Evolutionary conservation across 2,797 vertebrate genomes (phyloP), one percentile per base, ranked within the genome.

Genomic region (Scolopax bukidnonensis): DNA sequence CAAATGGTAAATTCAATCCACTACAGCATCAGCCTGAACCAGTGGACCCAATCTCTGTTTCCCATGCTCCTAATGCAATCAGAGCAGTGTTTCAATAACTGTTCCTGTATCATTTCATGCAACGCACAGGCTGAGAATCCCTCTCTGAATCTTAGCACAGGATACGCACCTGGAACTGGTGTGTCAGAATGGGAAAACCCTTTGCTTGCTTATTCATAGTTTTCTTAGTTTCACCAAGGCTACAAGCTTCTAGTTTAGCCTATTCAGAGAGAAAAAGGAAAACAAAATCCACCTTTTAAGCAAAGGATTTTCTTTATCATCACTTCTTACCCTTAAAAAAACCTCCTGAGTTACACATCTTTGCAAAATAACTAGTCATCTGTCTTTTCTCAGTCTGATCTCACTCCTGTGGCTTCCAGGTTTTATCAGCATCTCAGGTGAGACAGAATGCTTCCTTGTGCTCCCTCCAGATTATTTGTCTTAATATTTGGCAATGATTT

Each of bases 361-460:
- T 87, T 73, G 59, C 87, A 76, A 90, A 95, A 63, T 84, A 79
- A 64, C 86, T 69, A 89, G 81, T 79, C 59, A 78, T 82, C 73
- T 7, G 77, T 82, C 84, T 87, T 97, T 95, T 96, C 87, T 74
- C 91, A 95, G 84, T 48, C 87, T 91, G 60, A 81, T 94, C 81
- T 76, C 81, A 89, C 91, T 92, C 71, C 84, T 11, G 9, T 74
- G 75, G 40, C 84, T 96, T 95, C 89, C 94, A 95, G 89, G 78
- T 91, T 96, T 92, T 89, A 83, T 94, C 93, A 96, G 64, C 79
- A 56, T 95, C 81, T 95, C 94, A 97, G 95, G 95, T 95, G 71
- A 95, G 79, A 89, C 60, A 94, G 79, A 95, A 93, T 76, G 38
- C 75, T 93, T 95, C 89, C 84, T 95, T 93, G 74, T 95, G 67